Conservation (phyloP, 2,797 vertebrate species). For the Champsocephalus esox region DNA sequence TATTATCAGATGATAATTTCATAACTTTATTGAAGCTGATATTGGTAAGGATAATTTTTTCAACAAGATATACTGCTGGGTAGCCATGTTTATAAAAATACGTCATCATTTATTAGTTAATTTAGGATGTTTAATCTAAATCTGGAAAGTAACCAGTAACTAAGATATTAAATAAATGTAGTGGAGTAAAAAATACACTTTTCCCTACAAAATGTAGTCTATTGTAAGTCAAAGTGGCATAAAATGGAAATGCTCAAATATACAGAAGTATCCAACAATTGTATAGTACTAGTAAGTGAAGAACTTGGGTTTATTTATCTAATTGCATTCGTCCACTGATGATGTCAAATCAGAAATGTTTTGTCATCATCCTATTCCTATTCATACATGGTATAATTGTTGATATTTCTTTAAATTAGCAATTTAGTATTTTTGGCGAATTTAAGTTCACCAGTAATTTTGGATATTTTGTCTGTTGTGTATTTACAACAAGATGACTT, state of each 20-base stretch:
- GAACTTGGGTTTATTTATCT: too few relatives aligned
- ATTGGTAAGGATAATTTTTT: not conserved
- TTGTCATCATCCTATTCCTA: not conserved
- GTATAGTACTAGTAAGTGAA: too few relatives aligned
- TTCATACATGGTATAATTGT: not conserved
- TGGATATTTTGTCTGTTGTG: not conserved
- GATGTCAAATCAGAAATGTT: not conserved
- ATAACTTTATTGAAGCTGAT: not conserved
- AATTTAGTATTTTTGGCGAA: slow-evolving; percentile 1
- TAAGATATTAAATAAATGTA: not conserved
- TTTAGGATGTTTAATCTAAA: too few relatives aligned
- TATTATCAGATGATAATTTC: not conserved
- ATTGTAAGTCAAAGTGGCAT: not conserved
- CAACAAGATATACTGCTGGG: too few relatives aligned
- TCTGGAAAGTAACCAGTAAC: too few relatives aligned
- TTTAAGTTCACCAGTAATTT: not conserved
- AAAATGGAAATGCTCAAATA: too few relatives aligned
- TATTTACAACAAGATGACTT: not conserved
- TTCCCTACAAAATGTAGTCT: not conserved
- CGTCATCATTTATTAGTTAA: too few relatives aligned
- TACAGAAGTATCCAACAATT: too few relatives aligned
- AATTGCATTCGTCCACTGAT: too few relatives aligned
- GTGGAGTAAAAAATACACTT: not conserved
- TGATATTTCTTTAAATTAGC: not conserved
- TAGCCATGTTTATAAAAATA: too few relatives aligned